Percentiles rank a stretch among this genome's conserved stretches.
Conservation (phyloP, 2,888 invertebrate species). For the Doris montereyensis region DNA sequence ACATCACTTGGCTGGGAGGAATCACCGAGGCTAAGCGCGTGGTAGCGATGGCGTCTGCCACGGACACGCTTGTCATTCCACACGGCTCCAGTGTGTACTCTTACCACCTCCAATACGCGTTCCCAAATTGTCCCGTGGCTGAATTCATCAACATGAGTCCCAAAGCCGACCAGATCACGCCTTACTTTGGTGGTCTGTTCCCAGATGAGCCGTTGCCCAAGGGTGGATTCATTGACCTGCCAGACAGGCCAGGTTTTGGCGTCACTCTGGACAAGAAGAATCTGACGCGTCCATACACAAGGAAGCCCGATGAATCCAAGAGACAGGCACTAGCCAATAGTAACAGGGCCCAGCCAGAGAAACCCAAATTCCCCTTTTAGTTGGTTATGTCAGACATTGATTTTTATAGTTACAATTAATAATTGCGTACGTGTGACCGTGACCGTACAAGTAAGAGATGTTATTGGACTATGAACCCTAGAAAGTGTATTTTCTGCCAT, state of each 20-base stretch:
- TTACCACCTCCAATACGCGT: constrained; percentile 69
- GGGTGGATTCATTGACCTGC: constrained; percentile 66
- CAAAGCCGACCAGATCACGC: constrained; percentile 62
- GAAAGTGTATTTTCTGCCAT: too few relatives aligned
- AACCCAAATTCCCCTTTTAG: constrained; percentile 59
- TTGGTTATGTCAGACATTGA: too few relatives aligned
- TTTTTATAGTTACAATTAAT: too few relatives aligned
- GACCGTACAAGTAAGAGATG: too few relatives aligned
- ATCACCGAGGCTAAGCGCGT: constrained; percentile 68
- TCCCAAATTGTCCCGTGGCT: constrained; percentile 67
- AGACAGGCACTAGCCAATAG: constrained; percentile 57
- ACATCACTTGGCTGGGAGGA: constrained; percentile 71
- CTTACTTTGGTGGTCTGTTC: constrained; percentile 69
- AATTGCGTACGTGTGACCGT: too few relatives aligned
- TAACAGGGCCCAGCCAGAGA: constrained; percentile 49
- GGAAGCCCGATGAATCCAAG: constrained; percentile 56
- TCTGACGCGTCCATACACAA: constrained; percentile 60
- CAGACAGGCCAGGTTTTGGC: constrained; percentile 68
- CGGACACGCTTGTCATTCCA: constrained; percentile 66
- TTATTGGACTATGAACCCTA: too few relatives aligned
- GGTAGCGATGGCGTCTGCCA: constrained; percentile 68
- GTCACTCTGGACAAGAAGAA: constrained; percentile 60
- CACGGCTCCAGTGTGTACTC: constrained; percentile 71
- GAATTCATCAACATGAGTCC: constrained; percentile 69
- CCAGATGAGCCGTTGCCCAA: constrained; percentile 67